A percentile compares a stretch with the other conserved stretches of the same genome.
Conservation (phyloP, 1,140 invertebrate species). For the Thrips palmi region DNA sequence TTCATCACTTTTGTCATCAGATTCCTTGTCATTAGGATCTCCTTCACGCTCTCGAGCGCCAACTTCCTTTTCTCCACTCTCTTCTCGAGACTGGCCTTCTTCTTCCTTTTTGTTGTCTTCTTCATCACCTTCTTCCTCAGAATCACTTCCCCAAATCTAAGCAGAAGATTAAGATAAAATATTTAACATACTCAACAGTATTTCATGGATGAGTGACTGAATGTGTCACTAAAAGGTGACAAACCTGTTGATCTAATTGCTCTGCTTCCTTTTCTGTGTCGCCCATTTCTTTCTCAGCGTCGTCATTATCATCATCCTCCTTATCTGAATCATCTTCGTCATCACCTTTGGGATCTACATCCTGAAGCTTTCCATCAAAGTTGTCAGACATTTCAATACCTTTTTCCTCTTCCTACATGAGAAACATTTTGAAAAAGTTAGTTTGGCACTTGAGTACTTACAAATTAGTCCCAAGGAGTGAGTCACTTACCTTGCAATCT, state of each 20-base stretch:
- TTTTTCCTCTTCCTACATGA: constrained; percentile 62
- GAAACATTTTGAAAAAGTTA: neutral
- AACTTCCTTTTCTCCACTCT: constrained; percentile 30
- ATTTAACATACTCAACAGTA: neutral
- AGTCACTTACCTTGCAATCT: constrained; percentile 38
- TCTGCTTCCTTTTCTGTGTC: constrained; percentile 69
- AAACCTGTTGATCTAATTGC: constrained; percentile 34
- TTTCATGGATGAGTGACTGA: neutral
- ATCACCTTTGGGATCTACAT: constrained; percentile 49
- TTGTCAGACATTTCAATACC: constrained; percentile 89
- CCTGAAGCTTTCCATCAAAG: constrained; percentile 71
- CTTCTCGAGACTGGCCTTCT: constrained; percentile 26
- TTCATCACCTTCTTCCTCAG: constrained; percentile 42
- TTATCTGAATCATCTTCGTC: constrained; percentile 39
- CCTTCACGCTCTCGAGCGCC: constrained; percentile 35
- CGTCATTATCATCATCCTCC: constrained; percentile 47
- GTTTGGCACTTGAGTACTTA: neutral
- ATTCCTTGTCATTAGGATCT: constrained; percentile 28
- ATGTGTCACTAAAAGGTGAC: neutral
- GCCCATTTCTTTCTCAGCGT: constrained; percentile 90
- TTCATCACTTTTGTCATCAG: constrained; percentile 28
- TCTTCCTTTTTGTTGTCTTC: constrained; percentile 38
- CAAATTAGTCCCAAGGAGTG: too few relatives aligned
- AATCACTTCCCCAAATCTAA: constrained; percentile 78
- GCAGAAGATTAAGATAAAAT: constrained; percentile 16